Base-by-base conservation (phyloP, 1,140 invertebrate genomes). In the Trachymyrmex septentrionalis region DNA sequence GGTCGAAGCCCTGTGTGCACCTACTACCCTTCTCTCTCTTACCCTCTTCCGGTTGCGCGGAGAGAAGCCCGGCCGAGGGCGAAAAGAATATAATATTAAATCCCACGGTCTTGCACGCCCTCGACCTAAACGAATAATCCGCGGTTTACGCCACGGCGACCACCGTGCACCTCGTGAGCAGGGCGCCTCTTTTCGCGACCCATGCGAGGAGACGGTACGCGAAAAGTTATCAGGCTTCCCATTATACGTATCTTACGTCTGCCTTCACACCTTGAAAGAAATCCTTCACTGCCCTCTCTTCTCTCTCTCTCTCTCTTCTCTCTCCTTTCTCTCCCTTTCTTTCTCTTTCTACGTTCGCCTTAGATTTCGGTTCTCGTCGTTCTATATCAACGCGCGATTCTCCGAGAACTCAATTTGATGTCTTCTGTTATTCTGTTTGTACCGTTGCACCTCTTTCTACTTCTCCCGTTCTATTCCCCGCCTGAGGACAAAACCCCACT, bases 41-140 rank as follows among this genome's bases (percentile, higher is more conserved):
- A 44, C 73, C 12, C 55, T 59, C 75, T 63, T 30, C 27, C 75
- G 16, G 7, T 21, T 44, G 14, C n/a, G 2, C 14, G 50, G 53
- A 84, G 21, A 72, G n/a, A 34, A 81, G 21, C 72, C 72, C 59
- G 30, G 34, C 48, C n/a, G 27, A 67, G 24, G 81, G 27, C 30
- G 24, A 72, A 82, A 87, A 87, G 85, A 87, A 87, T 89, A 90
- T 80, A 89, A 86, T 91, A 90, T 92, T 91, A 90, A 81, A 87
- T 88, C 72, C 69, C 84, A 44, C 38, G 55, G 34, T 67, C 57
- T 50, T 19, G 71, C 14, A 9, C 27, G 7, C 19, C 67, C 84
- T 86, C 87, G 86, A 85, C 21, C 34, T 38, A 38, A 34, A 21
- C 30, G 72, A 75, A 90, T 89, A 89, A 91, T 90, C 77, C 73